Evolutionary conservation across 2,797 vertebrate genomes (phyloP).

Genomic region (Uromys caudimaculatus): DNA sequence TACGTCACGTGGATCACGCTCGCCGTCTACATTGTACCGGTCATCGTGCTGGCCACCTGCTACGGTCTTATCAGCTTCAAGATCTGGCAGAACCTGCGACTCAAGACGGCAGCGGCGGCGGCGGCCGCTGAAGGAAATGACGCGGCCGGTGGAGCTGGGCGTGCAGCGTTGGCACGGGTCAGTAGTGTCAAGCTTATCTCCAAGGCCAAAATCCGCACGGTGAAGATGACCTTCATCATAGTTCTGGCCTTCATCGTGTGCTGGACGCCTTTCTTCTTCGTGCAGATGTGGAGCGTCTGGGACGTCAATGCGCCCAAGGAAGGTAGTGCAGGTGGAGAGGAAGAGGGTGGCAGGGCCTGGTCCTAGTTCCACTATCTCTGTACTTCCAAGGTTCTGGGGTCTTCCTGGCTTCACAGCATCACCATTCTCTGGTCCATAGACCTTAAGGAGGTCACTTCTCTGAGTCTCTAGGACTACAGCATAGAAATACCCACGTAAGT

Average conservation of each 20-base stretch:
- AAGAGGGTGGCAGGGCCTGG: neutral
- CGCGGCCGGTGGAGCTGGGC: fast-evolving
- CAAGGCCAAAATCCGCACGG: constrained; percentile 97
- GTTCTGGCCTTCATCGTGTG: constrained; percentile 97
- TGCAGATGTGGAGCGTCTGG: constrained; percentile 99
- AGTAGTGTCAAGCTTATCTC: constrained; percentile 98
- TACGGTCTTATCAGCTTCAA: constrained; percentile 98
- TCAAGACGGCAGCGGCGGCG: constrained; percentile 89
- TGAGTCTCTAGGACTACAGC: neutral
- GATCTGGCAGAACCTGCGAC: constrained; percentile 97
- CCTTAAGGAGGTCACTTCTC: neutral
- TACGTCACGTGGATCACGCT: constrained; percentile 99
- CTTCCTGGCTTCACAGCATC: neutral
- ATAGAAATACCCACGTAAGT: neutral
- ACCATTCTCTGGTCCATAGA: neutral
- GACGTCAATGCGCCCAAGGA: constrained; percentile 95
- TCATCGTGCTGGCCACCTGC: constrained; percentile 93
- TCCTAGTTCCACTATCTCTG: neutral
- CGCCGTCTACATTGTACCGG: constrained; percentile 95
- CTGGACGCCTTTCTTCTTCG: constrained; percentile 99
- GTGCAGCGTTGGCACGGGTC: constrained; percentile 90
- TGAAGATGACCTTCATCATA: constrained; percentile 99
- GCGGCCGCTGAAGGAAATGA: neutral
- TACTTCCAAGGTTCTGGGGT: neutral
- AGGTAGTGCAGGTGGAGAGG: constrained; percentile 87